These are phyloP conservation scores for Lagorchestes hirsutus DNA, from an alignment of 2,797 vertebrate species.

Conservation along the genomic window DNA sequence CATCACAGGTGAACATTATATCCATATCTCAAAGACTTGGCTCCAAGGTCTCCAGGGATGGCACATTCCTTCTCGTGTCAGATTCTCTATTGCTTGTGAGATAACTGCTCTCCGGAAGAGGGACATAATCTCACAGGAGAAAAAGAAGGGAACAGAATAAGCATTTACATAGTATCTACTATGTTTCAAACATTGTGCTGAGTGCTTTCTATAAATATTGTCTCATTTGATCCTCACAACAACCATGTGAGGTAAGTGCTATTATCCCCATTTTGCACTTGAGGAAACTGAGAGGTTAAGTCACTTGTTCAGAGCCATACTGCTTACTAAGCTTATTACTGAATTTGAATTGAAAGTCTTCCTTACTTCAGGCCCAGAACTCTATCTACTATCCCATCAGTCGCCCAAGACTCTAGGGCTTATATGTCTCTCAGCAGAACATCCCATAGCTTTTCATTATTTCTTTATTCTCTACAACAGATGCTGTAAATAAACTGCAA, in stretches of 20 bases:
- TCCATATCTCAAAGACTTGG: neutral
- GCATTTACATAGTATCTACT: neutral
- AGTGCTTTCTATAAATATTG: neutral
- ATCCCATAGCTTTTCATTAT: neutral
- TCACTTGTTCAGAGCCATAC: neutral
- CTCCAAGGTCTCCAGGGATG: neutral
- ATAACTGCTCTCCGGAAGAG: neutral
- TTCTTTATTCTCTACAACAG: neutral
- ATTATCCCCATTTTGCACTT: neutral
- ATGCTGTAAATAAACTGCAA: neutral
- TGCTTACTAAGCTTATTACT: neutral
- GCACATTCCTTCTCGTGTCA: neutral
- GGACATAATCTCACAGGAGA: neutral
- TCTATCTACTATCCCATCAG: neutral
- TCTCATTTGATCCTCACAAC: neutral
- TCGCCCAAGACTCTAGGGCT: neutral
- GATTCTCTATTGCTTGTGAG: neutral
- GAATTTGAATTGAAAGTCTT: neutral
- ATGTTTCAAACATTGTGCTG: neutral
- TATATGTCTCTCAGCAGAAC: neutral
- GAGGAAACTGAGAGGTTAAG: neutral
- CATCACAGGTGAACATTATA: neutral
- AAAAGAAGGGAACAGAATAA: neutral
- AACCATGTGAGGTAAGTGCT: neutral
- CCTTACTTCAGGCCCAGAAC: neutral